Conservation (phyloP, 2,797 vertebrate genomes). For the Bradypus variegatus region DNA sequence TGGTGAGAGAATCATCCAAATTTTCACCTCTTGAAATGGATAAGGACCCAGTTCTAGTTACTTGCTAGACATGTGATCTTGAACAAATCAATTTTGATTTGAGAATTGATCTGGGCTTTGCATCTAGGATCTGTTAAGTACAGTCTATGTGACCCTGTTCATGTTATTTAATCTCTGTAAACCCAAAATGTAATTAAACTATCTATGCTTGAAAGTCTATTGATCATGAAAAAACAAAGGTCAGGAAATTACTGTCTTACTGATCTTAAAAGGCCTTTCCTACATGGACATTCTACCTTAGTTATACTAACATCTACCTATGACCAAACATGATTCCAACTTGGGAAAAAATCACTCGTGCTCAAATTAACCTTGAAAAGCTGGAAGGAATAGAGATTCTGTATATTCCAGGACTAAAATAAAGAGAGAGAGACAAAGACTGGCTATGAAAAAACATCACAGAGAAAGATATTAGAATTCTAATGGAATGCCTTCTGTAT, state of each 20-base stretch:
- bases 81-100: not conserved
- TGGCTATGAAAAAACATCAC: not conserved
- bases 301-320: not conserved
- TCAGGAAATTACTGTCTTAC: not conserved
- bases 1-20: not conserved
- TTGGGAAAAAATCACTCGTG: not conserved
- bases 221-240: not conserved
- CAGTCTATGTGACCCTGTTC: not conserved
- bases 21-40: not conserved
- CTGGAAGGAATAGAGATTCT: not conserved
- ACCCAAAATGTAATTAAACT: not conserved
- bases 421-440: not conserved
- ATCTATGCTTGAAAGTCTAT: not conserved
- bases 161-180: not conserved
- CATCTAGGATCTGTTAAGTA: not conserved
- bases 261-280: not conserved
- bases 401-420: not conserved
- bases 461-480: not conserved
- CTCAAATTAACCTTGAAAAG: not conserved
- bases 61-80: not conserved
- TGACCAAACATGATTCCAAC: not conserved
- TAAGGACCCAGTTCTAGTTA: not conserved
- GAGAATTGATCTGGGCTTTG: not conserved
- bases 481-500: not conserved
- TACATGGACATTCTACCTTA: not conserved